Evolutionary conservation across 2,888 invertebrate genomes (phyloP).

Genomic region (Eudasyphora cyanicolor): DNA sequence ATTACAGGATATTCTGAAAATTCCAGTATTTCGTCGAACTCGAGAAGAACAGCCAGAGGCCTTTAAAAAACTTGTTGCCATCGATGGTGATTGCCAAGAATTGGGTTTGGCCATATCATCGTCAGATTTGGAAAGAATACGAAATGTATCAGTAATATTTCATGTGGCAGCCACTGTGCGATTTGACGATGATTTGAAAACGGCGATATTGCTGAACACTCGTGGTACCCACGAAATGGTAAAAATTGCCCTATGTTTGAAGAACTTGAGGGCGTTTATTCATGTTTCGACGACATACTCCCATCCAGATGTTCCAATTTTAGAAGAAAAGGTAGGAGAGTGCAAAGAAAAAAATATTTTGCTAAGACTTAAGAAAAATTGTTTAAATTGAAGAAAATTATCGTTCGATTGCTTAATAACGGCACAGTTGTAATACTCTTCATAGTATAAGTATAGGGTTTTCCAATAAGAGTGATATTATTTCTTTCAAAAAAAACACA

Average conservation of each 20-base stretch:
- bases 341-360: no score
- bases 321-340: constrained; percentile 85
- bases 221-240: constrained; percentile 85
- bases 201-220: constrained; percentile 84
- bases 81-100: constrained; percentile 84
- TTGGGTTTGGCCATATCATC: constrained; percentile 82
- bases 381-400: no score
- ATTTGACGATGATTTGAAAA: constrained; percentile 89
- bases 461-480: no score
- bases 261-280: constrained; percentile 83
- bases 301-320: constrained; percentile 87
- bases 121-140: constrained; percentile 81
- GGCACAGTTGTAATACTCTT: no score
- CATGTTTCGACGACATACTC: constrained; percentile 95
- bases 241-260: constrained; percentile 82
- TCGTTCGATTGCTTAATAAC: no score
- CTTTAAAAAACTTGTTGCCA: constrained; percentile 84
- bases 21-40: constrained; percentile 79
- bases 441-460: no score
- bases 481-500: no score
- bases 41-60: constrained; percentile 82
- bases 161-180: constrained; percentile 91
- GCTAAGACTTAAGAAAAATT: no score
- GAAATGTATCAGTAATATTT: constrained; percentile 85
- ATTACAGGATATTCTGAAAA: constrained; percentile 82